A percentile compares a stretch with the other conserved stretches of the same genome.
phyloP scores from a whole-genome alignment of 2,888 invertebrate species.

The Molanna angustata region DNA sequence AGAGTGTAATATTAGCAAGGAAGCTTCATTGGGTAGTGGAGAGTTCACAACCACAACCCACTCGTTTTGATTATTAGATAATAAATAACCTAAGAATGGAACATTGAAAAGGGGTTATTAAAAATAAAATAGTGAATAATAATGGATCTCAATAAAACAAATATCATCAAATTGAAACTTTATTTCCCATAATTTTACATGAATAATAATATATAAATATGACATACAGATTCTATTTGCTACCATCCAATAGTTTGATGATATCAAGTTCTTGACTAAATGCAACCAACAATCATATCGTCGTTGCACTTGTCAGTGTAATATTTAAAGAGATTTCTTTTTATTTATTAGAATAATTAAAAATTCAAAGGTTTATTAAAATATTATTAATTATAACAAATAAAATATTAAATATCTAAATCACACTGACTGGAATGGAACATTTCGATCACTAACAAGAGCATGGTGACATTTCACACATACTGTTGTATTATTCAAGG shows the following conservation, averaged over 20 bases:
- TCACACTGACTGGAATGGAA: slow-evolving; percentile 45
- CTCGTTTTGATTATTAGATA: too few species aligned
- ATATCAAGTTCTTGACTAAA: not conserved
- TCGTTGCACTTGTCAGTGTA: not conserved
- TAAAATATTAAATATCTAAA: slow-evolving; percentile 34
- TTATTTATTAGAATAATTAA: slow-evolving; percentile 4
- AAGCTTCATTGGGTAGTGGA: too few species aligned
- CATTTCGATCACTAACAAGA: slow-evolving; percentile 40
- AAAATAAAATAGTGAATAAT: too few species aligned
- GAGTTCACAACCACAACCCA: too few species aligned
- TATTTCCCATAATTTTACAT: too few species aligned
- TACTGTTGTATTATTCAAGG: too few species aligned
- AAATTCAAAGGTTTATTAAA: slow-evolving; percentile 8
- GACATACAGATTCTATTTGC: slow-evolving; percentile 28
- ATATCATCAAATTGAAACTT: too few species aligned
- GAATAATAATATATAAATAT: slow-evolving; percentile 22
- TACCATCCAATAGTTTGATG: slow-evolving; percentile 24
- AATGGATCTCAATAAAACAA: too few species aligned
- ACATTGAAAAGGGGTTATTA: too few species aligned
- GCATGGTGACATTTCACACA: not conserved
- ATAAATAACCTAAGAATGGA: too few species aligned
- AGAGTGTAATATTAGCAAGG: too few species aligned
- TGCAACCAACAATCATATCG: not conserved
- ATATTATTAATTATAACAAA: slow-evolving; percentile 19
- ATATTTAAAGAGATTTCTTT: slow-evolving; percentile 4